These are phyloP conservation scores for Galaxias olidus DNA, from an alignment of 2,797 vertebrate genomes.

Conservation along the genomic window DNA sequence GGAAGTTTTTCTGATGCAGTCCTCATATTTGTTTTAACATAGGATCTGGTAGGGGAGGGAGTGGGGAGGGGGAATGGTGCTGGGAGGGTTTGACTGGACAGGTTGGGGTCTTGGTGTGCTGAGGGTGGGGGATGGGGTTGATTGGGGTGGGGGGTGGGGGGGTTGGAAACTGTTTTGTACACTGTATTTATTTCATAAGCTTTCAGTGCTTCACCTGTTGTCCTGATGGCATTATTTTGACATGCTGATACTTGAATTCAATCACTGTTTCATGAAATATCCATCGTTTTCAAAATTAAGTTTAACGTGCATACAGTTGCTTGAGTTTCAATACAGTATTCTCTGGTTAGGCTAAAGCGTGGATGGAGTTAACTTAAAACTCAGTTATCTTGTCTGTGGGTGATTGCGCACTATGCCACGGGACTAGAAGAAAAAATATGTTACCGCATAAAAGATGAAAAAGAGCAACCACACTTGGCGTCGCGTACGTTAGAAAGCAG, in stretches of 20 bases:
- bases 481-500: conserved; percentile 27
- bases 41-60: conserved; percentile 27
- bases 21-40: conserved; percentile 43
- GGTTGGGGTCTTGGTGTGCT: conserved; percentile 17
- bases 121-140: conserved; percentile 20
- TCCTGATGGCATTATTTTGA: conserved; percentile 48
- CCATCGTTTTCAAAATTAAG: conserved; percentile 2
- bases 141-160: conserved; percentile 12
- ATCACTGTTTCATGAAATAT: conserved; percentile 31
- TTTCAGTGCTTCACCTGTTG: conserved; percentile 54
- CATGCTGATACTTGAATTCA: conserved; percentile 64
- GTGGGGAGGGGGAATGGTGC: not conserved
- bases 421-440: not conserved
- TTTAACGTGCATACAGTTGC: conserved; percentile 11
- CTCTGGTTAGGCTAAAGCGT: not conserved
- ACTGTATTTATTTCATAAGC: conserved; percentile 70
- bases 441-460: no score
- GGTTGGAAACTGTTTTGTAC: conserved; percentile 58
- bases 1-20: conserved; percentile 31
- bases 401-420: conserved; percentile 17
- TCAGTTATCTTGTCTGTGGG: conserved; percentile 18
- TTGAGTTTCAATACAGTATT: not conserved
- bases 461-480: conserved; percentile 16
- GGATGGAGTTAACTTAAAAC: conserved; percentile 20
- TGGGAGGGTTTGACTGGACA: conserved; percentile 1